These are phyloP conservation scores for Eristalis intricaria DNA, from an alignment of 2,888 invertebrate species.

Conservation along the genomic window DNA sequence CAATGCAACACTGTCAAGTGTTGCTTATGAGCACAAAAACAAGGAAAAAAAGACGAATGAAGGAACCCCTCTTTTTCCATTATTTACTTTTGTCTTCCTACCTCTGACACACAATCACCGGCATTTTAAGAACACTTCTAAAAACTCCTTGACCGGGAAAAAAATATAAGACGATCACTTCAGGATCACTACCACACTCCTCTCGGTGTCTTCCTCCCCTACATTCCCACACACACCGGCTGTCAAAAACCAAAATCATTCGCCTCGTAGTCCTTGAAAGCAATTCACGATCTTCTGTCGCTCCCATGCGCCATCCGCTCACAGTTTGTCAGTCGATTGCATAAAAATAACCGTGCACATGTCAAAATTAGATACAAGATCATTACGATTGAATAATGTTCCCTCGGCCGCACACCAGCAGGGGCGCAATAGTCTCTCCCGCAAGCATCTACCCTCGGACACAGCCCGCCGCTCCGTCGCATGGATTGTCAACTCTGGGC, in stretches of 20 bases:
- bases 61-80: too few relatives aligned
- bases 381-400: conserved; percentile 65
- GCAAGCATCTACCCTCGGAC: conserved; percentile 10
- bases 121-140: too few relatives aligned
- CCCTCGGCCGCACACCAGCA: conserved; percentile 47
- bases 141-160: too few relatives aligned
- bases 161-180: too few relatives aligned
- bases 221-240: not conserved
- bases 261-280: conserved; percentile 55
- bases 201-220: too few relatives aligned
- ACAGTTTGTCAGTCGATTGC: conserved; percentile 42
- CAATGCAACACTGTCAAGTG: too few relatives aligned
- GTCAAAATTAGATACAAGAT: conserved; percentile 69
- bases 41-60: too few relatives aligned
- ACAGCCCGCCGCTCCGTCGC: not conserved
- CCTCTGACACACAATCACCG: too few relatives aligned
- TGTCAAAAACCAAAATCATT: not conserved
- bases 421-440: conserved; percentile 4
- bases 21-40: too few relatives aligned
- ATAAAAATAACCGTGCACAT: conserved; percentile 61
- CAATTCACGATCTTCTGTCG: conserved; percentile 37
- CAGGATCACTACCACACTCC: too few relatives aligned
- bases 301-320: conserved; percentile 3
- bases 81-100: too few relatives aligned
- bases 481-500: conserved; percentile 33